Base-by-base conservation (phyloP, 1,140 invertebrate species). In the Bombus confusus region DNA sequence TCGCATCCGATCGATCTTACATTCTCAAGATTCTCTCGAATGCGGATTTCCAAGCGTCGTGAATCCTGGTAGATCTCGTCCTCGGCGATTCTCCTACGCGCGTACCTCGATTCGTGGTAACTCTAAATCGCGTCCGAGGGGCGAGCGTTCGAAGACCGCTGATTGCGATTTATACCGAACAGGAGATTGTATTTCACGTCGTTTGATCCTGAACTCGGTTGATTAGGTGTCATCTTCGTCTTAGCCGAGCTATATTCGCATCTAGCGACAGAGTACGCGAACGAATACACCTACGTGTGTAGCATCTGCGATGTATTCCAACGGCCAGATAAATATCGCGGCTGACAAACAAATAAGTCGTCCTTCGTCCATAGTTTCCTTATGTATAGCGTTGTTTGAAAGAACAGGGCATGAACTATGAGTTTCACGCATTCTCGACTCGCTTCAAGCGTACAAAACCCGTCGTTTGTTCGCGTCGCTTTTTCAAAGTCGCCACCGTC, bases 91-190 rank as follows among this genome's bases (percentile, higher is more conserved):
- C 39, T 47, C 72, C 12, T 28, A 31, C 3, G 52, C 52, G n/a
- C 25, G 28, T 4, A n/a, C 39, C 34, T 57, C 25, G n/a, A 37
- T 22, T n/a, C 71, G 41, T 34, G 57, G 18, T 34, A 9, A 52
- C 18, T 15, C 43, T 84, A 79, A 84, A 68, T 83, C 43, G 47
- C 18, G 47, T 52, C 15, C 1, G 5, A 47, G 47, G 47, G 47
- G 59, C 74, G 81, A 57, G 75, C 76, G 76, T 52, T 64, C 83
- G 68, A 64, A 18, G 73, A 59, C 47, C 41, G 43, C 25, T 75
- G 78, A 86, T 86, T 86, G 79, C 84, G 59, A 86, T 82, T 86
- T 82, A 86, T 82, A 52, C 47, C 57, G 28, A 47, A 15, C 52
- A 18, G n/a, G n/a, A 5, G 25, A 76, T 43, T 72, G 47, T 80